Base-by-base conservation (phyloP, 2,113 vertebrate species). In the Glareola pratincola region DNA sequence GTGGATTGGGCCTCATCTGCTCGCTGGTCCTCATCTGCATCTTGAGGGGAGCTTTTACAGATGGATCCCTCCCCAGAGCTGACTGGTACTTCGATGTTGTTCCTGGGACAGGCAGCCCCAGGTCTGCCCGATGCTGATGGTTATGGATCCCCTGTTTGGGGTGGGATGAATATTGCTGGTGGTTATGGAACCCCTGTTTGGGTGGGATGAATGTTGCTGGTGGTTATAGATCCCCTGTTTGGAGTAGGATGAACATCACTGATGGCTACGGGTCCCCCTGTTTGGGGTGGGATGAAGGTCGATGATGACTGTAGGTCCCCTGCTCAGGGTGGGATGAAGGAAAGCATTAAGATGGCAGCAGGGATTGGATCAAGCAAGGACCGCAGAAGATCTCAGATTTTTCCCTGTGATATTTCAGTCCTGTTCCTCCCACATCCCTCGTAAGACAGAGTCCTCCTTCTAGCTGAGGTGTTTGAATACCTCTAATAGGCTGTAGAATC, bases 401-500 rank as follows among this genome's bases (percentile, higher is more conserved):
- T 74, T 6, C 19, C 29, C 2, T 39, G 4, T 14, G n/a, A 9
- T 36, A 54, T 77, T 56, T 73, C 41, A 23, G 47, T 57, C 64
- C 23, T 19, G 9, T 57, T 76, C 43, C 30, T 81, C 12, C 29
- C 0, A 0, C 9, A 9, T n/a, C 8, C 29, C n/a, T 9, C 1
- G 0, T 59, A 34, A 78, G 10, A 43, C 27, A 36, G 29, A 57
- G 16, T 13, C 15, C 10, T 47, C 18, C 53, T 39, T 53, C 32
- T 29, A 34, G 10, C 9, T 51, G 50, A 82, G 69, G 26, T 32
- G 9, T 72, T 37, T 19, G 12, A 30, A 48, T 41, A 19, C 30
- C 18, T 43, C 54, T 50, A 10, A 14, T 1, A 51, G 24, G 27
- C 39, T 64, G 64, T 19, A 57, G 24, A 27, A 37, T 62, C 24